A percentile compares a stretch with the other conserved stretches of the same genome.
phyloP scores from a whole-genome alignment of 2,113 vertebrate genomes.

The Psephotus haematonotus region DNA sequence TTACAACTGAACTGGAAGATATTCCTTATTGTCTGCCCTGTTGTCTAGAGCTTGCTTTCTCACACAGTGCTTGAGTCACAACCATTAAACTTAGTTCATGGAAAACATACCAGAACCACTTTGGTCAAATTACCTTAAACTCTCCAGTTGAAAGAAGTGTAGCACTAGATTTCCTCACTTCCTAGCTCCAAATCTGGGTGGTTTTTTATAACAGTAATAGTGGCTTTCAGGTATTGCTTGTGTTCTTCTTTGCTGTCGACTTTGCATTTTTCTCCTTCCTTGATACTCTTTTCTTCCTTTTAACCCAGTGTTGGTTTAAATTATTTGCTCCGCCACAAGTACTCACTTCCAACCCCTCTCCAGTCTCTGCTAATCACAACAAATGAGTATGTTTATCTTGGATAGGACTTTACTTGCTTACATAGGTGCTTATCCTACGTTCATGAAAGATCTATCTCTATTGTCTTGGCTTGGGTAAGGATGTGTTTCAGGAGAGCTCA shows the following conservation, averaged over 20 bases:
- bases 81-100: background rate
- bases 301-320: background rate
- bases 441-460: background rate
- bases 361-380: background rate
- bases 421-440: background rate
- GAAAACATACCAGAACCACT: background rate
- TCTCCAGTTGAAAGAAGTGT: background rate
- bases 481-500: background rate
- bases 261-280: background rate
- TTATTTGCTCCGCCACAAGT: background rate
- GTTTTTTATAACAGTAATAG: background rate
- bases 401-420: background rate
- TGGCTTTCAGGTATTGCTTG: background rate
- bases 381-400: background rate
- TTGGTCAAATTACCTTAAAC: background rate
- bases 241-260: background rate
- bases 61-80: background rate
- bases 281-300: background rate
- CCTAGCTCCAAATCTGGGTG: background rate
- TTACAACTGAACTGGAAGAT: background rate
- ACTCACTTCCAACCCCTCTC: background rate
- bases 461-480: background rate
- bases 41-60: background rate
- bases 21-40: background rate
- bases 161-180: background rate